Percentiles rank a stretch among this genome's conserved stretches.
phyloP scores from a whole-genome alignment of 1,140 invertebrate species.

The Globodera rostochiensis region DNA sequence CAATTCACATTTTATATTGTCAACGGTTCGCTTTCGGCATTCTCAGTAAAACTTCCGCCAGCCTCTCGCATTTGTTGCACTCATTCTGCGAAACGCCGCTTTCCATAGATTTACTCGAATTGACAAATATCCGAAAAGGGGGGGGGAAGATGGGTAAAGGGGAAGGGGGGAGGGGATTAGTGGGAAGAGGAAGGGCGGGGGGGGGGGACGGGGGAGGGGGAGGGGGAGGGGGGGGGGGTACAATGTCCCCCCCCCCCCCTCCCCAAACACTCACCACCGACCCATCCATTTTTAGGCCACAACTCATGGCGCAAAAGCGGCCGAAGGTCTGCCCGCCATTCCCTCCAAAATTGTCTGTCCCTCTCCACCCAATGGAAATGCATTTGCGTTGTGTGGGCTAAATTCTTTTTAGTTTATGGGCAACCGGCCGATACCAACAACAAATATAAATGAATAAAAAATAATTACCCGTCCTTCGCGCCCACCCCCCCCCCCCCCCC shows the following conservation, averaged over 20 bases:
- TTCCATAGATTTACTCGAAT: background rate
- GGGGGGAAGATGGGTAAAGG: background rate
- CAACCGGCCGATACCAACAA: background rate
- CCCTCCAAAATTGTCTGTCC: no score
- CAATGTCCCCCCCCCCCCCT: no score
- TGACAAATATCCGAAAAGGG: background rate
- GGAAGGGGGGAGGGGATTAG: background rate
- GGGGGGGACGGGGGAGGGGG: no score
- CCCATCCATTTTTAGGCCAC: background rate
- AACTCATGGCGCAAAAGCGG: background rate
- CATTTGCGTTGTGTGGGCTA: no score
- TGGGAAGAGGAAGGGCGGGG: background rate
- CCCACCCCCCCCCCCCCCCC: no score
- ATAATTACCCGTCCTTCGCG: background rate
- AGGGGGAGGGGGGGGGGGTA: no score
- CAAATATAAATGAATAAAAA: background rate
- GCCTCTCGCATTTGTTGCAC: background rate
- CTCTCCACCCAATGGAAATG: no score
- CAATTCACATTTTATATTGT: no score
- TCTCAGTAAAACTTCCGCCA: no score
- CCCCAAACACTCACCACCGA: background rate
- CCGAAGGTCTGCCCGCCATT: no score
- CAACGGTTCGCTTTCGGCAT: no score
- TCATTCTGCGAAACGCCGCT: background rate
- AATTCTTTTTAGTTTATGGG: no score